Evolutionary conservation across 1,140 invertebrate species (phyloP), one percentile per base, ranked within the genome.

Genomic region (Leptinotarsa defecta): DNA sequence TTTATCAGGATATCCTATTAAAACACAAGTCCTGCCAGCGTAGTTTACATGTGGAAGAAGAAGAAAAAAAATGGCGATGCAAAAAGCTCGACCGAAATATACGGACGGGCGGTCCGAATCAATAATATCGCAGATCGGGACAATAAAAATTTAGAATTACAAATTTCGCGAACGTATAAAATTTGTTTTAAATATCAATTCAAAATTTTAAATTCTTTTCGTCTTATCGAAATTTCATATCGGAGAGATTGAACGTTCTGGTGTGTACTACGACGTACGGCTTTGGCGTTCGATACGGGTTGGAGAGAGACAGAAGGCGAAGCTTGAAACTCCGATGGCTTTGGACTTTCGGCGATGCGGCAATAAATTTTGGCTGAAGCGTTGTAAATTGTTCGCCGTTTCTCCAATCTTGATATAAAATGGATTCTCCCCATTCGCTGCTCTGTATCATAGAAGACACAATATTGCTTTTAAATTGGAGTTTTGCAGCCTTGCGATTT

Each of bases 61-160:
- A 65, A 65, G 20, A 65, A n/a, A 70, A 68, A 34, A 70, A 52
- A 19, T 15, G 68, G 48, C 43, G 8, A 43, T 11, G 48, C n/a
- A 13, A 57, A 70, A 70, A 70, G 48, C 19, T n/a, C 43, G 1
- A 68, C n/a, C 19, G 20, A 20, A 70, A 70, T 11, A 19, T 70
- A 70, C 68, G 15, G 8, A 20, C 68, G 43, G 48, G 68, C 34
- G 68, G 68, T 49, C 61, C 49, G 62, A 73, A 73, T 74, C 73
- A 74, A 74, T 74, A 74, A 68, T 57, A 74, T 65, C 74, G 49
- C 70, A 8, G 72, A 69, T 71, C 68, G 65, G 74, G 65, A 75
- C 74, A 75, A 75, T 75, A 78, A 80, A 65, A 78, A 80, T 80
- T 80, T 80, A 78, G 78, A 80, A 80, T 80, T 80, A 78, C 78